Evolutionary conservation across 1,140 invertebrate genomes (phyloP), one percentile per base, ranked within the genome.

Genomic region (Platyscapa corneri): DNA sequence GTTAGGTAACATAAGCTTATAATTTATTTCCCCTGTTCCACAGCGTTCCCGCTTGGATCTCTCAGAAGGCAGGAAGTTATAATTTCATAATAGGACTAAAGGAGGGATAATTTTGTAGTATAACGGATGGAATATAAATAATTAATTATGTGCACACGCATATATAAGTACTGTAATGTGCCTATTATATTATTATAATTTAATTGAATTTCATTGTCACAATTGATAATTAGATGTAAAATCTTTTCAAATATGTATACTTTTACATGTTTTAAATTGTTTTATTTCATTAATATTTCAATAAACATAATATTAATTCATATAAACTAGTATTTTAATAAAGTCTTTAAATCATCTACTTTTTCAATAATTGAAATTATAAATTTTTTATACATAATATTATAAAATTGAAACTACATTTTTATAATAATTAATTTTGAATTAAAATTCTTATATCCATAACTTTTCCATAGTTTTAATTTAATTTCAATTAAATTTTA

Each of bases 11-110:
- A 77, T 77, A 77, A 32, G 75, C 75, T 53, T 77, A 77, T 77
- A 77, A 77, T 77, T 77, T 77, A 77, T 77, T 77, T 77, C 75
- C 75, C 75, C 75, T 53, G 30, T 77, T 77, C 30, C 30, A 32
- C 75, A 32, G 46, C 34, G 20, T 34, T 49, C 75, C 30, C 75
- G 46, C 75, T 77, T n/a, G 30, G 14, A 49, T n/a, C 53, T 53
- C 46, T 77, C 75, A 32, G 75, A 77, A 77, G 75, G 75, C 75
- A 77, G 75, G 75, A 77, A 77, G 75, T 77, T 77, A 77, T 77
- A 77, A 77, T 77, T 77, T 77, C 30, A 23, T 77, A 77, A 77
- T 42, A 10, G 34, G 75, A 77, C 46, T 53, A 32, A 77, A 49
- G 75, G 5, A 77, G 75, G 46, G 42, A 77, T 77, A 77, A 77